Base-by-base conservation (phyloP, 2,888 invertebrate genomes). In the Andrena praecox region DNA sequence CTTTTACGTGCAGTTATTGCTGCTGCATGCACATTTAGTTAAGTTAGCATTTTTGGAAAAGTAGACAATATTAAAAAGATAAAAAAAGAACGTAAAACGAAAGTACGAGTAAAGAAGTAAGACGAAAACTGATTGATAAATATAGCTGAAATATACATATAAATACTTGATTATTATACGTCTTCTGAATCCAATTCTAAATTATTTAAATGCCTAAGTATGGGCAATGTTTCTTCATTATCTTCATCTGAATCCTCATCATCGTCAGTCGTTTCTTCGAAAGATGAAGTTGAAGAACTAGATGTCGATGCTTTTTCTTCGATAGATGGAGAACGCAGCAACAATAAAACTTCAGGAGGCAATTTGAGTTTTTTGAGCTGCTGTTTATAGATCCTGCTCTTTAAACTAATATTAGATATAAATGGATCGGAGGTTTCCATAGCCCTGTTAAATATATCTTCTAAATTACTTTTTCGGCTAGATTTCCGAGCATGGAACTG, bases 381-480 rank as follows among this genome's bases (percentile, higher is more conserved):
- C 10, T 63, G 42, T 35, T 42, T 63, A 1, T 42, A 10, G 3
- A 63, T 35, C 24, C 63, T 35, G 10, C 10, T 63, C 8, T 20
- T 63, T 63, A 24, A 42, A 35, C 20, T 35, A 42, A 42, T 24
- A 42, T 4, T 24, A 5, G 35, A 42, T 42, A 63, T 63, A 24
- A 63, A 24, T 24, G 35, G 63, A 63, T 67, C 52, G 16, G 67
- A 52, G 12, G 33, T 67, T n/a, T 67, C 67, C 31, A 67, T 31
- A 6, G 54, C 67, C 27, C 63, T 64, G 12, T 64, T 64, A 27
- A 64, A 64, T 12, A 64, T 27, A 12, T 48, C 42, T 27, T 64
- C 24, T 2, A 64, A 27, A 27, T 64, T 64, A 8, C 27, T 27
- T 12, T 16, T 27, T 20, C 42, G 42, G 16, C 4, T 64, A 42